Evolutionary conservation across 2,113 vertebrate species (phyloP).

Genomic region (Tautogolabrus adspersus): DNA sequence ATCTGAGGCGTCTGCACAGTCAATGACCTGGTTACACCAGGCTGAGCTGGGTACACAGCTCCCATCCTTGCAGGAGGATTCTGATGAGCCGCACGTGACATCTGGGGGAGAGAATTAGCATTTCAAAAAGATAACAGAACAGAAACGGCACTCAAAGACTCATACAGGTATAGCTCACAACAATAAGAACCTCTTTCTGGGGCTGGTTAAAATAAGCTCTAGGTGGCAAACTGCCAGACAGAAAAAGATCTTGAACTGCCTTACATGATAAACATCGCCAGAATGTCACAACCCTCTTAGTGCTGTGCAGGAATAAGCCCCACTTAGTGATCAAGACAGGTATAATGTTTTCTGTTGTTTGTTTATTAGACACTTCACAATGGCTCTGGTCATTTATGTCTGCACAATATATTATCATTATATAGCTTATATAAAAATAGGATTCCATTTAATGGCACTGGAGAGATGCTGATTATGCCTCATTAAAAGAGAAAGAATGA

Average conservation of each 20-base stretch:
- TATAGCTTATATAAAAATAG: background rate
- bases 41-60: slow-evolving; percentile 90
- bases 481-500: slow-evolving; percentile 33
- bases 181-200: slow-evolving; percentile 13
- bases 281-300: background rate
- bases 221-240: slow-evolving; percentile 14
- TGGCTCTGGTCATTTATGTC: slow-evolving; percentile 4
- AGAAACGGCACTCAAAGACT: slow-evolving; percentile 29
- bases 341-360: slow-evolving; percentile 6
- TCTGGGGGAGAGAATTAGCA: slow-evolving; percentile 80
- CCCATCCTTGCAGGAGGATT: slow-evolving; percentile 92
- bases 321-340: background rate
- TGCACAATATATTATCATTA: slow-evolving; percentile 1
- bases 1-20: slow-evolving; percentile 95
- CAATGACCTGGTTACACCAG: slow-evolving; percentile 95
- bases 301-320: slow-evolving; percentile 21
- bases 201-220: slow-evolving; percentile 38
- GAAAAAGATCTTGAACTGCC: background rate
- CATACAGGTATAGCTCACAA: slow-evolving; percentile 38
- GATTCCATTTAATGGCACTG: slow-evolving; percentile 24
- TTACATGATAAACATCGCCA: background rate
- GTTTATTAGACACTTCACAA: slow-evolving; percentile 18
- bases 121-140: slow-evolving; percentile 58
- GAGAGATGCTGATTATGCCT: slow-evolving; percentile 23
- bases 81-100: slow-evolving; percentile 88